Evolutionary conservation across 2,113 vertebrate species (phyloP).

Genomic region (Lanius collurio): DNA sequence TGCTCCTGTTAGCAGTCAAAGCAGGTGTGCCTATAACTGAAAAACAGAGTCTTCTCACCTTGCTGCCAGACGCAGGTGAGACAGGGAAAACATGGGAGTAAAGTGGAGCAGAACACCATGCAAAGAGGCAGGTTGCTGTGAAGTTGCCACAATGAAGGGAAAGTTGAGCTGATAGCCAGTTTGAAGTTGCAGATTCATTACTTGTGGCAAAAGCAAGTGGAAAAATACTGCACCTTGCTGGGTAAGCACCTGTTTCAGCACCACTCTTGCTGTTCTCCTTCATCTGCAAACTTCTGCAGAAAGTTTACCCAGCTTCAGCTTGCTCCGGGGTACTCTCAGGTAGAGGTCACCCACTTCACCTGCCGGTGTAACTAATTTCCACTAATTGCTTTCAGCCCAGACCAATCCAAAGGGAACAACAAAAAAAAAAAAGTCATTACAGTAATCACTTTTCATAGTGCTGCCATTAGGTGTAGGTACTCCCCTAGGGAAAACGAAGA

Average conservation of each 20-base stretch:
- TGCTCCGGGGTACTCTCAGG: neutral
- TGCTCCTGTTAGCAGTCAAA: neutral
- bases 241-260: neutral
- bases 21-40: neutral
- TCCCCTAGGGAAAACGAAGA: neutral
- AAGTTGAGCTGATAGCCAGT: neutral
- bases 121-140: neutral
- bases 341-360: neutral
- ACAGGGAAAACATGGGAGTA: neutral
- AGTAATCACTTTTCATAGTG: neutral
- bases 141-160: neutral
- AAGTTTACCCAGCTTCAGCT: neutral
- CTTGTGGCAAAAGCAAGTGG: neutral
- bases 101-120: neutral
- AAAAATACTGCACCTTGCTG: neutral
- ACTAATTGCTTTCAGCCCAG: neutral
- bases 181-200: neutral
- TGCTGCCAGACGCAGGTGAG: rapidly evolving
- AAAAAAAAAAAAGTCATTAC: neutral
- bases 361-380: neutral
- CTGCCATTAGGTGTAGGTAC: neutral
- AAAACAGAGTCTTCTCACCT: neutral
- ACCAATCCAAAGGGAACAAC: neutral
- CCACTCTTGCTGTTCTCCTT: neutral
- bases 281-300: neutral